Base-by-base conservation (phyloP, 2,888 invertebrate genomes). In the Ditula angustiorana region DNA sequence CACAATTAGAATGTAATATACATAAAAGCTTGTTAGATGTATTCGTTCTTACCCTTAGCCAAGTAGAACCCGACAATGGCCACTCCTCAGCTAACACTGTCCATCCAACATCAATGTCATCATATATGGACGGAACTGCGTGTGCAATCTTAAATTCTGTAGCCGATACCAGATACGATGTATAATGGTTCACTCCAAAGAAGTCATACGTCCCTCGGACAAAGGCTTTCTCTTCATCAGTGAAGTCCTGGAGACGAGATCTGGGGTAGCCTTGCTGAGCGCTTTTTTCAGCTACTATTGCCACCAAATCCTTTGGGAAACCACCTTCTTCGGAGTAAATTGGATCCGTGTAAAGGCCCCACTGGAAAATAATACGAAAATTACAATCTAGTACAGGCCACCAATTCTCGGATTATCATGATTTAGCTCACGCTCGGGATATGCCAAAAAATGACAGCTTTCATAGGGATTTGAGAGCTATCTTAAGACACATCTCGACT, bases 111-210 rank as follows among this genome's bases (percentile, higher is more conserved):
- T 61, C 37, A 0, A 41, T 47, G 5, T 61, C 60, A 53, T 65
- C 52, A 5, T 30, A 10, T 23, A 60, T 10, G 8, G 59, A 46
- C 2, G 67, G 63, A 24, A 64, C 63, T 8, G 59, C 41, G 7
- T 56, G 4, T 1, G 3, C 23, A 2, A 2, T 5, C 19, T 58
- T 74, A 28, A 80, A 47, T 5, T 82, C 72, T 0, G 74, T 74
- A 0, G 82, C 82, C 0, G 84, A 82, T 7, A 84, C 62, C 5
- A 79, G 26, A 0, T 0, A 71, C 0, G 93, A 79, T 0, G 95
- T 94, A 77, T 97, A 97, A 66, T 95, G 94, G 75, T 96, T 96
- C 1, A 97, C 85, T 0, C 96, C 89, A 19, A 87, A 84, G 76
- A 90, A 92, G 67, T 91, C 91, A 0, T 74, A 68, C 0, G 86